Conservation (phyloP, 2,888 invertebrate genomes). For the Anaspis maculata region DNA sequence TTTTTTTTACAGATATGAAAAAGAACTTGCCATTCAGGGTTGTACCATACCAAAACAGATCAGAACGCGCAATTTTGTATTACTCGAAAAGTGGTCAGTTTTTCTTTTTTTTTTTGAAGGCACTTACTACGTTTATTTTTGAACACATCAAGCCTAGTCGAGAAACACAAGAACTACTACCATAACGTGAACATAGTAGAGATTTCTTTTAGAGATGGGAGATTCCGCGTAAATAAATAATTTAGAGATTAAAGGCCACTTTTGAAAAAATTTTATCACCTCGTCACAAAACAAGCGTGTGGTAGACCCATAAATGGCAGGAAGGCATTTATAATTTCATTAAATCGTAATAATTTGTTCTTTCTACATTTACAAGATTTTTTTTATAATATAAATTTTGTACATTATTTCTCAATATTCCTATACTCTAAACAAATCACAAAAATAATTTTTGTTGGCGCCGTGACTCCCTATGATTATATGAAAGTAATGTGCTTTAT, state of each 20-base stretch:
- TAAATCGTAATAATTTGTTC: slow-evolving; percentile 41
- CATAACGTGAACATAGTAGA: slow-evolving; percentile 11
- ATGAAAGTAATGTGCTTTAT: slow-evolving; percentile 21
- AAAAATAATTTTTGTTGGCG: slow-evolving; percentile 43
- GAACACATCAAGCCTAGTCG: slow-evolving; percentile 67
- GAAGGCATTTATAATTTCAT: slow-evolving; percentile 52
- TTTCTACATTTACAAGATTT: slow-evolving; percentile 42
- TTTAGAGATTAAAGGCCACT: slow-evolving; percentile 40
- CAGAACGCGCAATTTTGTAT: slow-evolving; percentile 40
- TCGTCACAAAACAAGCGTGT: slow-evolving; percentile 41
- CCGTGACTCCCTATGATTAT: slow-evolving; percentile 32
- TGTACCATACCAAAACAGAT: slow-evolving; percentile 53
- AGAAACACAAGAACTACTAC: slow-evolving; percentile 20
- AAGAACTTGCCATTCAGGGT: slow-evolving; percentile 66
- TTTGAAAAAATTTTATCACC: slow-evolving; percentile 42
- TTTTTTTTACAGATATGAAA: slow-evolving; percentile 42
- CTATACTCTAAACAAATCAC: slow-evolving; percentile 46
- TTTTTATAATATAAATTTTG: slow-evolving; percentile 47
- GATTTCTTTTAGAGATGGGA: slow-evolving; percentile 22
- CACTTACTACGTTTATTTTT: slow-evolving; percentile 71
- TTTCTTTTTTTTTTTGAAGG: slow-evolving; percentile 76
- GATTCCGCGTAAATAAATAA: slow-evolving; percentile 21
- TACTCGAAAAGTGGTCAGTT: slow-evolving; percentile 51
- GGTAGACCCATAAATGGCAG: slow-evolving; percentile 56
- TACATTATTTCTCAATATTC: slow-evolving; percentile 40